Conservation (phyloP, 2,113 vertebrate genomes). For the Proterorhinus semilunaris region DNA sequence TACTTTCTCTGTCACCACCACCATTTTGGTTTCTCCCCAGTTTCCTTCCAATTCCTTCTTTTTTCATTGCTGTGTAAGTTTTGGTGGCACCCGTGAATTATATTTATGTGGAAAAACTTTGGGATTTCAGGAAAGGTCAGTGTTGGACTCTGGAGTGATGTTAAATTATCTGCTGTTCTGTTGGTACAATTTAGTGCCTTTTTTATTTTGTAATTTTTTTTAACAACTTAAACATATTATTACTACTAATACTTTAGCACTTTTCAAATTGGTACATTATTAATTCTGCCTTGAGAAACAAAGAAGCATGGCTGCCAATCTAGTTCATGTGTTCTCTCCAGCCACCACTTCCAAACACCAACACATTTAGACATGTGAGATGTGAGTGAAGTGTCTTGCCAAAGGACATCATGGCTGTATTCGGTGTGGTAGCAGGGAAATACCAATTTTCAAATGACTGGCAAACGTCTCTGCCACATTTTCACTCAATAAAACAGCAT, state of each 20-base stretch:
- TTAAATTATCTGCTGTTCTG: not conserved
- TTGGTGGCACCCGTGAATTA: slow-evolving; percentile 14
- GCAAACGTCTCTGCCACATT: too few relatives aligned
- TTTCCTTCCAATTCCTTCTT: slow-evolving; percentile 41
- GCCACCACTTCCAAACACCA: too few relatives aligned
- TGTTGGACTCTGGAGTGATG: too few relatives aligned
- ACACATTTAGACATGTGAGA: too few relatives aligned
- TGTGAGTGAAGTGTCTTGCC: too few relatives aligned
- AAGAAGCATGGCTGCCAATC: too few relatives aligned
- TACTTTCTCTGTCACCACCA: slow-evolving; percentile 42
- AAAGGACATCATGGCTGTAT: too few relatives aligned
- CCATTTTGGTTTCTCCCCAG: slow-evolving; percentile 41
- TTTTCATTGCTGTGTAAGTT: slow-evolving; percentile 29
- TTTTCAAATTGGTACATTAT: not conserved
- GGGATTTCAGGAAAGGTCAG: not conserved
- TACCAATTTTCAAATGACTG: too few relatives aligned
- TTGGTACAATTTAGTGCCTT: not conserved
- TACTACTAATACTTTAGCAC: too few relatives aligned
- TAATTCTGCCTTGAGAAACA: not conserved
- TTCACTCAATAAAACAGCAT: too few relatives aligned
- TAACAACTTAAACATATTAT: not conserved
- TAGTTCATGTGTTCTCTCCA: too few relatives aligned
- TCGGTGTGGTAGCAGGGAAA: too few relatives aligned
- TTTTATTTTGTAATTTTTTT: not conserved
- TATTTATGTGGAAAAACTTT: not conserved